Evolutionary conservation across 2,113 vertebrate species (phyloP), one percentile per base, ranked within the genome.

Genomic region (Hystrix cristata): DNA sequence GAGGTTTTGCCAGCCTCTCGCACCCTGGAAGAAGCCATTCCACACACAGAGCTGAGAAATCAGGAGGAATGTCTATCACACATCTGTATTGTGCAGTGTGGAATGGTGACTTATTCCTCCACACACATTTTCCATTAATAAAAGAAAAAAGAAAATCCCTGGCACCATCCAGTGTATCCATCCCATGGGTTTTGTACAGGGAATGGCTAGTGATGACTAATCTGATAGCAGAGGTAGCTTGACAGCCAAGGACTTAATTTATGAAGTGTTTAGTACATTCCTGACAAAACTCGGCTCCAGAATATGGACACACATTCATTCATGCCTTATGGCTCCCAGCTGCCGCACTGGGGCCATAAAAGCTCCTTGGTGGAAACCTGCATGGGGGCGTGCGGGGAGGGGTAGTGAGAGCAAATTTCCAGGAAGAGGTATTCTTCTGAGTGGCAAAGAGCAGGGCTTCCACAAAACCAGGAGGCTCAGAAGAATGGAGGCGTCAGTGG

Each of bases 221-320:
- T 94, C 86, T 92, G 93, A 91, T 97, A 95, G 94, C 94, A 95
- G 95, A 89, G 82, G 96, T 81, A 78, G 62, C 90, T 90, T 87
- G 95, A 96, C 89, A 92, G 83, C 91, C 96, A 94, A 90, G 43
- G 93, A 53, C 87, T 94, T 96, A 97, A 97, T 97, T 96, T 97
- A 98, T 91, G 93, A 97, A 97, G 97, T 97, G 96, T 97, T 97
- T 81, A 95, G 96, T 94, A 97, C 83, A 57, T 86, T 97, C 90
- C 83, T 95, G 96, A 97, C 78, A 80, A 97, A 96, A 89, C 79
- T 90, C 57, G 3, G 79, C 91, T 95, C 94, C 89, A 76, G 79
- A 59, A 62, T 93, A 91, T 13, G 97, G 95, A 96, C 91, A 93
- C 87, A 69, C n/a, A 6, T 64, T 97, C 95, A 89, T 93, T 96